Evolutionary conservation across 23 tunicate species (phyloP), one percentile per base, ranked within the genome.

Genomic region (Styela plicata): DNA sequence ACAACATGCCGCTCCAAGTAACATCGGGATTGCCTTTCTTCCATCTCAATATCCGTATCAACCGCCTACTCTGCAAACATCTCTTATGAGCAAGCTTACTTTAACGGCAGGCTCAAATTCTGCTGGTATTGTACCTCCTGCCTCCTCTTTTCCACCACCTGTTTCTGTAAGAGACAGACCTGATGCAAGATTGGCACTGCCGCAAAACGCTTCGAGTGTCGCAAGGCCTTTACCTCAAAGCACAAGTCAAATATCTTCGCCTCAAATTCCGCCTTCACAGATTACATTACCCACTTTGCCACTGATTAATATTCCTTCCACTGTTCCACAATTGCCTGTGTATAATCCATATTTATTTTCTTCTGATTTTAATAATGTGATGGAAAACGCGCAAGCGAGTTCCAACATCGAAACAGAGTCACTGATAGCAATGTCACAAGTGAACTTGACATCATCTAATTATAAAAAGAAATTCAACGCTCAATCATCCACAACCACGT

Each of bases 31-130:
- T 71, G 77, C 77, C 36, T n/a, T 34, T 2, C 34, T 71, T 21
- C 77, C 77, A 30, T 71, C 77, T 3, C 77, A 71, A 17, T 71
- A 28, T 71, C 77, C 77, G 17, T 71, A 71, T 36, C 32, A 71
- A 32, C 77, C 77, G 5, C 77, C 57, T 7, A 44, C 57, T 44
- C 13, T 44, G 13, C 57, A 5, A 44, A 44, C 57, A 5, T 44
- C 57, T 5, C 57, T 44, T 44, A 13, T 44, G 57, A 44, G 57
- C 57, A 44, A 44, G 57, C 7, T 44, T 5, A 44, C 7, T 44
- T 44, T 13, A 44, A 44, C 57, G 13, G n/a, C n/a, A n/a, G n/a
- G n/a, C n/a, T n/a, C n/a, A n/a, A n/a, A n/a, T n/a, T n/a, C n/a
- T n/a, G n/a, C n/a, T n/a, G n/a, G n/a, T n/a, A n/a, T n/a, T n/a